Percentiles rank a stretch among this genome's conserved stretches.
These are phyloP conservation scores for Nipponacmea schrenckii DNA, from an alignment of 2,888 invertebrate species.

Conservation along the genomic window DNA sequence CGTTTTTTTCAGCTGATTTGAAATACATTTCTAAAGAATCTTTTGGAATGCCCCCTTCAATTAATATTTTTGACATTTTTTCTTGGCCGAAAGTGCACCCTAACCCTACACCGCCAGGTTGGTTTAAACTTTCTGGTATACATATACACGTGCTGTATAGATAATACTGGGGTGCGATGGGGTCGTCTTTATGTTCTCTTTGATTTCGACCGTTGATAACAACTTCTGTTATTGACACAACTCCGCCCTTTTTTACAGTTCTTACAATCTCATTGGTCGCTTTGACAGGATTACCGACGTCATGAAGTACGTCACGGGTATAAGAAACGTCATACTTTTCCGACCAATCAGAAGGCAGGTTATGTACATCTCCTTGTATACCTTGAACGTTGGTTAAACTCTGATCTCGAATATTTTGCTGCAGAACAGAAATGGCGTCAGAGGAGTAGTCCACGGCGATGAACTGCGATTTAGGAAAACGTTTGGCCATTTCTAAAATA, in stretches of 20 bases:
- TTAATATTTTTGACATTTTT: background rate
- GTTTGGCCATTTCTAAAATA: background rate
- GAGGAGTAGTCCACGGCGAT: background rate
- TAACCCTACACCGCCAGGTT: background rate
- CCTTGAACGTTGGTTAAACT: background rate
- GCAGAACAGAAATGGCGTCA: background rate
- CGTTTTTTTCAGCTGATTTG: no score
- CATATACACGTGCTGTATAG: background rate
- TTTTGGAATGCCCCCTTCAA: background rate
- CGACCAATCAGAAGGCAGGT: background rate
- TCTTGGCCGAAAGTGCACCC: background rate
- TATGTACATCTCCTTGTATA: background rate
- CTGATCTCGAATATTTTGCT: background rate
- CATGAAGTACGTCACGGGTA: background rate
- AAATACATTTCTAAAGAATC: background rate
- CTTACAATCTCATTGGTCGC: background rate
- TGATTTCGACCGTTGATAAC: background rate
- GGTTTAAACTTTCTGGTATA: conserved; percentile 1
- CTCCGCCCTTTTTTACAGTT: background rate
- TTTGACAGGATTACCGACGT: background rate
- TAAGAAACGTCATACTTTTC: background rate
- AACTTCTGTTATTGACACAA: background rate
- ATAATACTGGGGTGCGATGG: background rate
- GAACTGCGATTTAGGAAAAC: background rate
- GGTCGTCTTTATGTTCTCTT: background rate